These are phyloP conservation scores for Actinia equina DNA, from an alignment of 64 coral and sea anemone genomes.

Conservation along the genomic window DNA sequence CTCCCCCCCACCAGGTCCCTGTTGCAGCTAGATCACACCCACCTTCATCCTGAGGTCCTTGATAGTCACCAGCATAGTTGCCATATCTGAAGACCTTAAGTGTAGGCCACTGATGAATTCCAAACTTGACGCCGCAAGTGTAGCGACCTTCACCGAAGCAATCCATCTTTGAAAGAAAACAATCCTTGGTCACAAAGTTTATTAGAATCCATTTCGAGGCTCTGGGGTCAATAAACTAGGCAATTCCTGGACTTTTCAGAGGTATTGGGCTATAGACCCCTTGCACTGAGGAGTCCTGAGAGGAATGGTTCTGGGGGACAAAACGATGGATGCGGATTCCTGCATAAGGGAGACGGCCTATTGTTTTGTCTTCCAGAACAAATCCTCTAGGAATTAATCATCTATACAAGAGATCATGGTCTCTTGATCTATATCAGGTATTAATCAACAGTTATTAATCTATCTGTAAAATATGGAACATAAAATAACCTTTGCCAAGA, in stretches of 20 bases:
- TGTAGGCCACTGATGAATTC: constrained; percentile 77
- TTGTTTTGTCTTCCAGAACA: no score
- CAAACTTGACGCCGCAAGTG: constrained; percentile 57
- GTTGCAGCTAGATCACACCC: constrained; percentile 6
- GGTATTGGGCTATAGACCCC: background rate
- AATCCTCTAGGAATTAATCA: no score
- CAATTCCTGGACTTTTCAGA: background rate
- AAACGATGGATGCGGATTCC: no score
- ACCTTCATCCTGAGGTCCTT: constrained; percentile 73
- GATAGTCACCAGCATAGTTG: constrained; percentile 59
- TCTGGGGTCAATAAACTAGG: background rate
- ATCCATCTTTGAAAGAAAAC: constrained; percentile 46
- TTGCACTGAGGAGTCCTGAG: no score
- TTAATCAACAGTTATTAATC: background rate
- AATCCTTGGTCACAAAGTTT: background rate
- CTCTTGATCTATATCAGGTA: no score
- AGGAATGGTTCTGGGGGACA: no score
- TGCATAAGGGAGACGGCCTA: no score
- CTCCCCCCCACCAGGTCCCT: background rate
- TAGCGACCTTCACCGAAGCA: constrained; percentile 60
- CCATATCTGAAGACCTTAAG: constrained; percentile 79
- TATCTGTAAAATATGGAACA: background rate
- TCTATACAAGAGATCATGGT: background rate
- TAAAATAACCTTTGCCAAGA: constrained; percentile 64
- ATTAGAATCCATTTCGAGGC: background rate